Conservation (phyloP, 2,113 vertebrate genomes). For the Zosterops hypoxanthus region DNA sequence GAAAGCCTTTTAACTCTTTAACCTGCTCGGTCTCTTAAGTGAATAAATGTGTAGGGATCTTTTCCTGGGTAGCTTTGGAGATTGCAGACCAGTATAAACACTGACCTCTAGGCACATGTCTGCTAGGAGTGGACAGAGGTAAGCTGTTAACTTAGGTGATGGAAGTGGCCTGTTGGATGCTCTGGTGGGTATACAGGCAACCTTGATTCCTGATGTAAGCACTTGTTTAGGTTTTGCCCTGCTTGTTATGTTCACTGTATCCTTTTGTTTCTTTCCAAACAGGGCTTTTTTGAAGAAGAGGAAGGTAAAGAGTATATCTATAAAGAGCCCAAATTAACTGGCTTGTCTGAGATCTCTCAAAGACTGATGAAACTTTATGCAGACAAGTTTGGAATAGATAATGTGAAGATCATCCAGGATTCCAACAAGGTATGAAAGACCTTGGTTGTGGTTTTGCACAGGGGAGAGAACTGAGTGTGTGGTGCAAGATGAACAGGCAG, state of each 20-base stretch:
- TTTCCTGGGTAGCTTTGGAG: not conserved
- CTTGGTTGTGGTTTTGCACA: rapidly evolving
- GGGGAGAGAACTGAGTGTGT: not conserved
- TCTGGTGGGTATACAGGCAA: not conserved
- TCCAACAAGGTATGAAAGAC: slow-evolving; percentile 89
- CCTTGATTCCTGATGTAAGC: not conserved
- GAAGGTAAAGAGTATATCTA: slow-evolving; percentile 99
- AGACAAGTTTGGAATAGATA: slow-evolving; percentile 97
- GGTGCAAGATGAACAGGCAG: not conserved
- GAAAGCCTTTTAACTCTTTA: not conserved
- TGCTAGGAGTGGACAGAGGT: not conserved
- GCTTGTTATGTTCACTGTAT: not conserved
- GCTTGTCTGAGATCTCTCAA: slow-evolving; percentile 96
- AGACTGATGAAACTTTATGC: slow-evolving; percentile 95
- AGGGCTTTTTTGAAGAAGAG: slow-evolving; percentile 99
- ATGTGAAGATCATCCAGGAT: slow-evolving; percentile 98
- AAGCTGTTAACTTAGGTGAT: not conserved
- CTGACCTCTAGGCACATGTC: not conserved
- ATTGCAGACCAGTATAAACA: not conserved
- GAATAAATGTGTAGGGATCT: not conserved
- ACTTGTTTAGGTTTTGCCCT: not conserved
- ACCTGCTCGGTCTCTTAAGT: not conserved
- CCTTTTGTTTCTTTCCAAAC: slow-evolving; percentile 41
- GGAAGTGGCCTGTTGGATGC: not conserved
- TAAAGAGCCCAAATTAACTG: slow-evolving; percentile 97